Evolutionary conservation across 1,140 invertebrate species (phyloP), one percentile per base, ranked within the genome.

Genomic region (Ceratina australensis): DNA sequence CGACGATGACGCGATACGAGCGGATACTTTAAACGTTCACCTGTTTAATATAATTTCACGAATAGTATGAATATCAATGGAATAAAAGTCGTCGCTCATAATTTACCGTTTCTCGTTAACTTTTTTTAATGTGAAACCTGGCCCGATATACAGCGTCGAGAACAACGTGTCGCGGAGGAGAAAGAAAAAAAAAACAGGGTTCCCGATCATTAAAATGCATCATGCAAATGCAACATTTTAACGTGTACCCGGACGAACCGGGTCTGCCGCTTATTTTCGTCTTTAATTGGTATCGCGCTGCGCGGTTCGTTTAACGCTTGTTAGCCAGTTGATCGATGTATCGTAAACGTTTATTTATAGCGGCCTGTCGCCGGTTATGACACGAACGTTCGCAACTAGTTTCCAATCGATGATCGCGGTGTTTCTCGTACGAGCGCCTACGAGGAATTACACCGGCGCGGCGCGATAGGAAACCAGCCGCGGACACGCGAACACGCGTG

Each of bases 221-320:
- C 57, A 63, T 47, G 74, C 74, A 61, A 77, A 71, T 60, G 57
- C 60, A 26, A 33, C 49, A 33, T 59, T 71, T 56, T 60, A 22
- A 49, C 47, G 12, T 33, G 33, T 69, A 69, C 20, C 20, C 12
- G n/a, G 33, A 52, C n/a, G 20, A 67, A 75, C 72, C 22, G 12
- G 42, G 22, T 50, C 33, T 20, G 18, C 57, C 20, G 73, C 67
- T 77, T 77, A 77, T 77, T 77, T 77, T 77, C 67, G 74, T 69
- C 74, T 71, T 71, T 77, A 77, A 77, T 77, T 77, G 74, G 74
- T 77, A 77, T 77, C 74, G 74, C 74, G 74, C 74, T 77, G 74
- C 67, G 74, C 57, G 67, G 66, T 68, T 77, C 74, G 67, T 77
- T 77, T 77, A 77, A 77, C 74, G 74, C 74, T 69, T 77, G 74